Evolutionary conservation across 2,797 vertebrate genomes (phyloP), one percentile per base, ranked within the genome.

Genomic region (Protosalanx chinensis): DNA sequence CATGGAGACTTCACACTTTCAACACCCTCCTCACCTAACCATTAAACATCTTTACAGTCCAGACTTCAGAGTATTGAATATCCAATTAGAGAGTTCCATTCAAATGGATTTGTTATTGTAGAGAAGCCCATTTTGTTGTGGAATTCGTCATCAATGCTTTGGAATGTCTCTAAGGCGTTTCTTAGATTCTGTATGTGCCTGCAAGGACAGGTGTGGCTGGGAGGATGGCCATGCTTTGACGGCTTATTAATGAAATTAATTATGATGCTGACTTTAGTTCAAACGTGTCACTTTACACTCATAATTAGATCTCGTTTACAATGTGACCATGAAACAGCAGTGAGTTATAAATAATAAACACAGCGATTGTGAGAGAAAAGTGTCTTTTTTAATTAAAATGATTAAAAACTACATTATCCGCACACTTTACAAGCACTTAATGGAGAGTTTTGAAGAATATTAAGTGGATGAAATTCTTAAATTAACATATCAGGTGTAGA

Each of bases 381-480:
- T 82, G 74, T 87, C 70, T 88, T 91, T 91, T 91, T 93, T 92
- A 85, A 93, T 93, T 92, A 91, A 93, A 92, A 92, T 89, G 90
- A 90, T 91, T 93, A 90, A 92, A 93, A 93, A 92, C 88, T 91
- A 93, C 92, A 92, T 90, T 80, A 86, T 92, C 81, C 20, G 88
- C 91, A 92, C 92, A 93, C 87, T 90, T 91, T 89, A 91, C 89
- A 91, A 91, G 91, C 91, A 91, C 87, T 90, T 89, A 86, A 57
- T 90, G 90, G 81, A 79, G 88, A 90, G 87, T 86, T 85, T 86
- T 80, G 81, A 82, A 88, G 81, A 81, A 86, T 81, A 88, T 86
- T 86, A 91, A 78, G 80, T 85, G 75, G 76, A 80, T 86, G 82
- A 82, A 61, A 88, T 85, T 84, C 78, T 91, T 92, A 92, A 92